These are phyloP conservation scores for Tribolium freemani DNA, from an alignment of 2,888 invertebrate species.

Conservation along the genomic window DNA sequence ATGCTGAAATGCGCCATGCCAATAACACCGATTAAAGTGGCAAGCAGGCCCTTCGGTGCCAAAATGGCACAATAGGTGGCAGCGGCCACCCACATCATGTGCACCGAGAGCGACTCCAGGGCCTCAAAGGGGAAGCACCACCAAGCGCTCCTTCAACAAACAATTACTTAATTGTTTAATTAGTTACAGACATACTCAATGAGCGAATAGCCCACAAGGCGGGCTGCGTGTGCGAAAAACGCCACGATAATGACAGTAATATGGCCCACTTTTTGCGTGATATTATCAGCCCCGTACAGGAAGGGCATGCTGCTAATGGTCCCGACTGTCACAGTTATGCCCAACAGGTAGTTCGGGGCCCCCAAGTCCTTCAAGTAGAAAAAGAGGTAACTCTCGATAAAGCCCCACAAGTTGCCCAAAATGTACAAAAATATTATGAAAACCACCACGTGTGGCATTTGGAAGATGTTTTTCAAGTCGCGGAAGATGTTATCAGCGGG, in stretches of 20 bases:
- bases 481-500: constrained; percentile 84
- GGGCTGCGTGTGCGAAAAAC: constrained; percentile 86
- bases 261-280: constrained; percentile 85
- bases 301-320: constrained; percentile 88
- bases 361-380: constrained; percentile 87
- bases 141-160: constrained; percentile 80
- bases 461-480: constrained; percentile 81
- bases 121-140: constrained; percentile 92
- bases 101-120: constrained; percentile 87
- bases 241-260: constrained; percentile 88
- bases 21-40: constrained; percentile 88
- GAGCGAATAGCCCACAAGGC: constrained; percentile 87
- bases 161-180: constrained; percentile 2
- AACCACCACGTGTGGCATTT: constrained; percentile 83
- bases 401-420: constrained; percentile 90
- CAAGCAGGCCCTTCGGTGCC: constrained; percentile 86
- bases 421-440: constrained; percentile 87
- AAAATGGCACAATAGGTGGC: constrained; percentile 89
- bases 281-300: constrained; percentile 86
- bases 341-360: constrained; percentile 85
- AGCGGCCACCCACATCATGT: constrained; percentile 92
- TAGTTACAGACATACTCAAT: constrained; percentile 75
- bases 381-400: constrained; percentile 90
- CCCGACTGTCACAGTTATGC: constrained; percentile 88
- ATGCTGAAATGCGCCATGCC: constrained; percentile 93